Evolutionary conservation across 2,797 vertebrate genomes (phyloP), one percentile per base, ranked within the genome.

Genomic region (Tamandua tetradactyla): DNA sequence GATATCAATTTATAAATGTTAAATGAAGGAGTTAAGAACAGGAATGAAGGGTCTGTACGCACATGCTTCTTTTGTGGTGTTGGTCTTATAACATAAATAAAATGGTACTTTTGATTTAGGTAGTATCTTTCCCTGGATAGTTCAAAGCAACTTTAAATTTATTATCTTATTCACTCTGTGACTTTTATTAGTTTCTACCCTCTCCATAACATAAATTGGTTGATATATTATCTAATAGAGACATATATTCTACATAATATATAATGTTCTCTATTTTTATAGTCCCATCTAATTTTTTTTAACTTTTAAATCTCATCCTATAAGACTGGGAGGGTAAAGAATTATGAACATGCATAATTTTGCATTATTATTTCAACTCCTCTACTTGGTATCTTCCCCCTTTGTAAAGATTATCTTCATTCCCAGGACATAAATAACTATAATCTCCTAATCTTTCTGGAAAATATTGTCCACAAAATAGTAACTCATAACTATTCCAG

Each of bases 91-190:
- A 37, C 3, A 75, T 68, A 86, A 59, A 87, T 52, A 87, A 87
- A 87, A 64, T 74, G 5, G 2, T 32, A n/a, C 23, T 59, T 88
- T 83, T 72, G 25, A 69, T 79, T 89, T 83, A 86, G 1, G 72
- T 81, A 74, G 7, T 40, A 22, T 75, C 6, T 76, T 86, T 92
- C 92, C 42, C 49, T 72, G 23, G 83, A 61, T 32, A 83, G 2
- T 42, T 92, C 23, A 81, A 76, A 81, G 4, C 55, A 69, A 74
- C 61, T 93, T 88, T 72, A 94, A 81, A 80, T 79, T 59, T 94
- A 76, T 82, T 18, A 37, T 66, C 47, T 61, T 66, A 23, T 89
- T 93, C 20, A 90, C 4, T 84, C 40, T 66, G 42, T 87, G 25
- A 32, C 11, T 23, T 57, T 85, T 84, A 76, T 59, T 78, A 44